These are phyloP conservation scores for Lycaena phlaeas DNA, from an alignment of 2,888 invertebrate species.

Conservation along the genomic window DNA sequence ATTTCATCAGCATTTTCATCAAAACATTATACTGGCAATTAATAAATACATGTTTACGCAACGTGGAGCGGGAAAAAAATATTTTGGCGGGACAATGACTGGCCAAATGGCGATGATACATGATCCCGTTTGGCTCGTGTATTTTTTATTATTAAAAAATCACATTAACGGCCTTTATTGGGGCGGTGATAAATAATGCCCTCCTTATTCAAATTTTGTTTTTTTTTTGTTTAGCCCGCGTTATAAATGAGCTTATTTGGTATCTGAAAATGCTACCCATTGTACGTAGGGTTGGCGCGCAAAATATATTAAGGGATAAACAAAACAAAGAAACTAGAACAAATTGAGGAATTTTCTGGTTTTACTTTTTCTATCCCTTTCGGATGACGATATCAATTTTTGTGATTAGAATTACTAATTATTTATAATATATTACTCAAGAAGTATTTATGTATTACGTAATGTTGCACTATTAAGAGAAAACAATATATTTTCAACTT, in stretches of 20 bases:
- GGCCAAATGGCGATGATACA: slow-evolving; percentile 71
- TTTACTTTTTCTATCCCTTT: too few species aligned
- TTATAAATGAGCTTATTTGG: slow-evolving; percentile 74
- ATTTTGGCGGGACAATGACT: slow-evolving; percentile 64
- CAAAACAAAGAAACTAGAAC: too few species aligned
- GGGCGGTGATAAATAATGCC: slow-evolving; percentile 72
- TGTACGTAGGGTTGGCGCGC: slow-evolving; percentile 8
- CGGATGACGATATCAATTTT: too few species aligned
- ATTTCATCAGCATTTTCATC: too few species aligned
- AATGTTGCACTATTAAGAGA: too few species aligned
- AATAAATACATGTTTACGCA: slow-evolving; percentile 15
- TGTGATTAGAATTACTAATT: too few species aligned
- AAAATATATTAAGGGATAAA: slow-evolving; percentile 5
- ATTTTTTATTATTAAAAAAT: slow-evolving; percentile 69
- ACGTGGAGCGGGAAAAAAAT: slow-evolving; percentile 39
- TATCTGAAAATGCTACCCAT: slow-evolving; percentile 39
- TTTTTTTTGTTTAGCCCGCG: slow-evolving; percentile 68
- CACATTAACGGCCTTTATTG: slow-evolving; percentile 73
- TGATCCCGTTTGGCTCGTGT: slow-evolving; percentile 65
- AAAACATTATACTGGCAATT: background rate
- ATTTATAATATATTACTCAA: too few species aligned
- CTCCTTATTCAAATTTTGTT: slow-evolving; percentile 73
- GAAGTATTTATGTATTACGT: too few species aligned
- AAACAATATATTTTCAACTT: too few species aligned
- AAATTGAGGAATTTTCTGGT: too few species aligned